Evolutionary conservation across 2,888 invertebrate genomes (phyloP).

Genomic region (Netelia fuscicornis): DNA sequence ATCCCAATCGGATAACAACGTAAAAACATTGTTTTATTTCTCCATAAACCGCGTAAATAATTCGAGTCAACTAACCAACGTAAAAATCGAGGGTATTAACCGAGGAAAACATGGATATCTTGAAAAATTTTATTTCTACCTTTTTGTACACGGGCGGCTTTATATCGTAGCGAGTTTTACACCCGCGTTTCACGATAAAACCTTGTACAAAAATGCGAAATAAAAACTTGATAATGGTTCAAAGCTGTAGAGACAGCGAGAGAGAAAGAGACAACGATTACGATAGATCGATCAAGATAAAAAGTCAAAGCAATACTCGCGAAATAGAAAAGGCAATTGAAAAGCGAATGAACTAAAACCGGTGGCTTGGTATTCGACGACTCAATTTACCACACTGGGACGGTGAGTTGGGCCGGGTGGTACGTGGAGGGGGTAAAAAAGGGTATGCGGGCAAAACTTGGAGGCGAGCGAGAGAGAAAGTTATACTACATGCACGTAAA

Average conservation of each 20-base stretch:
- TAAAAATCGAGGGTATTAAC: background rate
- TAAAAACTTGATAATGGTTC: constrained; percentile 18
- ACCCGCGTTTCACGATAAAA: constrained; percentile 11
- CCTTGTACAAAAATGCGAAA: background rate
- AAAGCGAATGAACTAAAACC: constrained; percentile 58
- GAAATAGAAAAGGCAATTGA: constrained; percentile 50
- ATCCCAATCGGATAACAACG: background rate
- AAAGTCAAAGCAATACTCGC: constrained; percentile 23
- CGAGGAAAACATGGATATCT: background rate
- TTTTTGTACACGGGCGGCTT: background rate
- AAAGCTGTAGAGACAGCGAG: background rate
- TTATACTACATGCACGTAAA: constrained; percentile 47
- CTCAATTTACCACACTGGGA: constrained; percentile 49
- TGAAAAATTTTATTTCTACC: background rate
- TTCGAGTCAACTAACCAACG: background rate
- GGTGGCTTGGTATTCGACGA: constrained; percentile 31
- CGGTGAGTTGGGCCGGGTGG: constrained; percentile 3
- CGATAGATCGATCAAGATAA: constrained; percentile 34
- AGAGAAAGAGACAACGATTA: background rate
- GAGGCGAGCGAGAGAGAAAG: constrained; percentile 25
- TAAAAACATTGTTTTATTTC: background rate
- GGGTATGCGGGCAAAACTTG: constrained; percentile 53
- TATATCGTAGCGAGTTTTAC: background rate
- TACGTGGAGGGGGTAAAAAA: constrained; percentile 18
- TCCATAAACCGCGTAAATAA: background rate